Conservation (phyloP, 64 coral and sea anemone genomes). For the Platygyra sinensis region DNA sequence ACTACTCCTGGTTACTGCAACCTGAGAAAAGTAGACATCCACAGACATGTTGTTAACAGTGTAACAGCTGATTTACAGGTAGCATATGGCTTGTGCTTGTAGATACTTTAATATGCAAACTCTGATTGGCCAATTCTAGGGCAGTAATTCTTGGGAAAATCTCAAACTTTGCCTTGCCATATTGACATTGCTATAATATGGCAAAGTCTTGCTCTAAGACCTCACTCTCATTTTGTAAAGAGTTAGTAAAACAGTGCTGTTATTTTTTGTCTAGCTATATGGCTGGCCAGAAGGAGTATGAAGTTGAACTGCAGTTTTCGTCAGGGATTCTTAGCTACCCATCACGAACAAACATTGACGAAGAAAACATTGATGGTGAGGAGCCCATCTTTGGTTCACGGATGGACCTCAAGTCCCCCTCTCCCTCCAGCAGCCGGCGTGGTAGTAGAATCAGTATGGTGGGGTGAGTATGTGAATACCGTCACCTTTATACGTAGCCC, state of each 20-base stretch:
- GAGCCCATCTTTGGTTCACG: constrained; percentile 89
- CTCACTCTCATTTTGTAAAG: no score
- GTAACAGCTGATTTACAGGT: no score
- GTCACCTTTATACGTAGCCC: neutral
- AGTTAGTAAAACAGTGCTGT: neutral
- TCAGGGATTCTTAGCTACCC: constrained; percentile 93
- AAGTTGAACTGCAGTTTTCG: constrained; percentile 95
- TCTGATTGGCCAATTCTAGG: no score
- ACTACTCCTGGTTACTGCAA: no score
- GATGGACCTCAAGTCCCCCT: constrained; percentile 75
- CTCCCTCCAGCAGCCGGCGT: constrained; percentile 56
- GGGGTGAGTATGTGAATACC: constrained; percentile 61
- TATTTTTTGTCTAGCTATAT: constrained; percentile 76
- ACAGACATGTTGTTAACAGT: no score
- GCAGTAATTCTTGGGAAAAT: no score
- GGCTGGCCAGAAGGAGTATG: constrained; percentile 99
- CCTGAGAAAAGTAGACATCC: no score
- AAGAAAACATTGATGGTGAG: constrained; percentile 95
- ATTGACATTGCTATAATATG: no score
- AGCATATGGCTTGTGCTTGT: no score
- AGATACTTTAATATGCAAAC: no score
- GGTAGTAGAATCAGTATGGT: constrained; percentile 81
- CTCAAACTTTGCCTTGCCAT: no score
- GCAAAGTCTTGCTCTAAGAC: no score
- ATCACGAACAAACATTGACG: constrained; percentile 92